Evolutionary conservation across 2,888 invertebrate genomes (phyloP), one percentile per base, ranked within the genome.

Genomic region (Hydriomena furcata): DNA sequence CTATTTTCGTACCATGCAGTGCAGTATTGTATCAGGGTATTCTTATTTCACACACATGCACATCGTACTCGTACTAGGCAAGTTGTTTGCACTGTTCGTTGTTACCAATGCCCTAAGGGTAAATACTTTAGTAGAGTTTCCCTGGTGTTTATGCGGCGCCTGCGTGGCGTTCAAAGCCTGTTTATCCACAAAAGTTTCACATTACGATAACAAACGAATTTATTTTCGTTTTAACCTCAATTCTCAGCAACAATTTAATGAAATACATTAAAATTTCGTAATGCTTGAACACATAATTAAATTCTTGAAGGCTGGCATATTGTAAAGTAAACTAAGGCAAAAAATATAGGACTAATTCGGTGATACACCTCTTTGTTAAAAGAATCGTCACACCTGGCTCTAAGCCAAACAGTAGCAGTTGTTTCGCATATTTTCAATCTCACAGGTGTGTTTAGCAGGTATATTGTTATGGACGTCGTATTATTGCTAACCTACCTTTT

Each of bases 251-350:
- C 10, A 45, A 49, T 44, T 43, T 46, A 35, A 45, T 41, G 25
- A 45, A 53, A 52, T 47, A 42, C 28, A 47, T 28, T 25, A 3
- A 46, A 37, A 34, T 59, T 52, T 50, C 24, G 37, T 49, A 28
- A 40, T 46, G n/a, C 41, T 31, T 36, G 32, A 51, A 6, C 6
- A 28, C 44, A 24, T 48, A 34, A 44, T 42, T 38, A 52, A 47
- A 47, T 47, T 56, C 28, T 37, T 20, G 17, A 47, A 41, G 52
- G 52, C 37, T 32, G 32, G 13, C 23, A 35, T n/a, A 44, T 43
- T 36, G 21, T 40, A 11, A 8, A 23, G 13, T 13, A 27, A 21
- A 24, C 30, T 30, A 28, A 21, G 7, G 10, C 27, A 30, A 36
- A 34, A 27, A 24, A 20, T 20, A 11, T 28, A 17, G n/a, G 13